These are phyloP conservation scores for Manduca sexta DNA, from an alignment of 1,140 invertebrate genomes.

Conservation along the genomic window DNA sequence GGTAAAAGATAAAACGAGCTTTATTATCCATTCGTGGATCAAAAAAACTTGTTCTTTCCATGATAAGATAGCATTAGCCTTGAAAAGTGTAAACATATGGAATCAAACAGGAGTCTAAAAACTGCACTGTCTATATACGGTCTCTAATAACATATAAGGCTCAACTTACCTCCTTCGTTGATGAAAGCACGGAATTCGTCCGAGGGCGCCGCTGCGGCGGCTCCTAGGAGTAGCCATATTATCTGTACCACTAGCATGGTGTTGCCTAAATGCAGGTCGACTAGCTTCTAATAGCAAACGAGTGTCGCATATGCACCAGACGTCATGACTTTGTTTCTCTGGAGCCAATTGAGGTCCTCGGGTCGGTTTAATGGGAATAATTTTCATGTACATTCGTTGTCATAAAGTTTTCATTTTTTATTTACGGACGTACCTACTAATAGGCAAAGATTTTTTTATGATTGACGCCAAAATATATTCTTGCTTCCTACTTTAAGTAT, in stretches of 20 bases:
- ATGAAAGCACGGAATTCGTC: slow-evolving; percentile 37
- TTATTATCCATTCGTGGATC: too few relatives aligned
- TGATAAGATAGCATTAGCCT: too few relatives aligned
- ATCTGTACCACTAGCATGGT: slow-evolving; percentile 21
- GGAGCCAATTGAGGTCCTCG: slow-evolving; percentile 56
- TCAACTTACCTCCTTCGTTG: slow-evolving; percentile 44
- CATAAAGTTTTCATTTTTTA: slow-evolving; percentile 3
- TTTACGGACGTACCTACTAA: too few relatives aligned
- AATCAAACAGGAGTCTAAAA: too few relatives aligned
- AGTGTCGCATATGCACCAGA: slow-evolving; percentile 42
- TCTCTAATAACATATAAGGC: too few relatives aligned
- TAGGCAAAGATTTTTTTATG: too few relatives aligned
- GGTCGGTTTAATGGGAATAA: slow-evolving; percentile 50
- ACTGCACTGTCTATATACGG: too few relatives aligned
- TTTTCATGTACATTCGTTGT: slow-evolving; percentile 41
- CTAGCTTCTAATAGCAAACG: slow-evolving; percentile 18
- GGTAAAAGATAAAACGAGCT: too few relatives aligned
- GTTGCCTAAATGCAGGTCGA: background rate
- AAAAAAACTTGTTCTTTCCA: too few relatives aligned
- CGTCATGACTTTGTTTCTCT: slow-evolving; percentile 39
- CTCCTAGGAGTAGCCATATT: slow-evolving; percentile 34
- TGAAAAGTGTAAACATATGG: too few relatives aligned
- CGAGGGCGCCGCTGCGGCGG: slow-evolving; percentile 23
- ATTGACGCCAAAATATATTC: too few relatives aligned
- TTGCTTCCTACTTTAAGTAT: too few relatives aligned